phyloP scores from a whole-genome alignment of 2,888 invertebrate genomes.

The Eustalomyia histrio region DNA sequence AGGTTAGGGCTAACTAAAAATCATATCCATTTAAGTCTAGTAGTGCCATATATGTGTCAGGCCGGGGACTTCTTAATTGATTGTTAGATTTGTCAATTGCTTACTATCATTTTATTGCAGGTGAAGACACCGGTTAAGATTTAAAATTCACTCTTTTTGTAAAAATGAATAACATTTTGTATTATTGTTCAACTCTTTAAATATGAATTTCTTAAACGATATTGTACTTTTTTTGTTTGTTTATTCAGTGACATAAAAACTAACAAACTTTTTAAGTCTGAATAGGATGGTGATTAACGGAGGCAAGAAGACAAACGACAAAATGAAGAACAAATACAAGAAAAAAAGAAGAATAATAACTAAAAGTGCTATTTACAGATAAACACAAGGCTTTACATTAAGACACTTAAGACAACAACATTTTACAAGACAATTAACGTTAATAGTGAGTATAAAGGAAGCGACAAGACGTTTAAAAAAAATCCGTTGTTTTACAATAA shows the following conservation, averaged over 20 bases:
- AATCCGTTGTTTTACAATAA: constrained; percentile 16
- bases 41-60: too few relatives aligned
- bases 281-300: constrained; percentile 42
- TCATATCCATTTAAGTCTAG: too few relatives aligned
- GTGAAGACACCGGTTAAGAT: too few relatives aligned
- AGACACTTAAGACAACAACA: constrained; percentile 46
- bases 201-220: too few relatives aligned
- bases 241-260: constrained; percentile 23
- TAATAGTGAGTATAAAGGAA: constrained; percentile 42
- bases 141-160: too few relatives aligned
- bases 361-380: constrained; percentile 42
- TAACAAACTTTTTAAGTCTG: constrained; percentile 37
- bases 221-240: too few relatives aligned
- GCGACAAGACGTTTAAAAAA: constrained; percentile 10
- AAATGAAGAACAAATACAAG: constrained; percentile 16
- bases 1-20: too few relatives aligned
- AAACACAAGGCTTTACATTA: constrained; percentile 47
- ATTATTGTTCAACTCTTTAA: too few relatives aligned
- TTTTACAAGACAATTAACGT: constrained; percentile 48
- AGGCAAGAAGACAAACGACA: constrained; percentile 9
- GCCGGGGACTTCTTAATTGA: too few relatives aligned
- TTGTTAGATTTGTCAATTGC: too few relatives aligned
- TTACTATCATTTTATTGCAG: too few relatives aligned
- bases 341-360: background rate
- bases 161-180: too few relatives aligned